phyloP scores from a whole-genome alignment of 2,888 invertebrate genomes.

The Cosmopolites sordidus region DNA sequence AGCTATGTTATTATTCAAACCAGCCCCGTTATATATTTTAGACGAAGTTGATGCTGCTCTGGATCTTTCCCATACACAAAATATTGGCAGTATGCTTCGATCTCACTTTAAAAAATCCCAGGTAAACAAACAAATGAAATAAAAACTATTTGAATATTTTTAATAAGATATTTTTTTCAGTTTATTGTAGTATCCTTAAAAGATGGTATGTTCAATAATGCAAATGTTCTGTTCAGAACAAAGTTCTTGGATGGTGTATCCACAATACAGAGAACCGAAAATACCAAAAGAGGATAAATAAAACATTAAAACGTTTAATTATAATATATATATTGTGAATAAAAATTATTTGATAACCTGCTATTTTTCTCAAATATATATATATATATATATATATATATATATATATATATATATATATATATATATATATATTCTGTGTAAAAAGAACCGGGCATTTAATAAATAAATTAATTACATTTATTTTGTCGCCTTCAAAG shows the following conservation, averaged over 20 bases:
- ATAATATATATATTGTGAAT: too few relatives aligned
- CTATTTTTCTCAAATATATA: background rate
- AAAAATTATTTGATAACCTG: slow-evolving; percentile 3
- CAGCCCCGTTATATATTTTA: slow-evolving; percentile 96
- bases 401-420: slow-evolving; percentile 1
- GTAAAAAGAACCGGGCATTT: too few relatives aligned
- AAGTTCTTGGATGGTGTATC: slow-evolving; percentile 95
- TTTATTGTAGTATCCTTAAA: slow-evolving; percentile 98
- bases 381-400: slow-evolving; percentile 1
- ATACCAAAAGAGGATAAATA: slow-evolving; percentile 19
- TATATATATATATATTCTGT: too few relatives aligned
- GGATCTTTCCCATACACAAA: slow-evolving; percentile 97
- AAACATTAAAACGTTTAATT: background rate
- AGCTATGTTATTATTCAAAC: slow-evolving; percentile 94
- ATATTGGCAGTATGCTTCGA: slow-evolving; percentile 93
- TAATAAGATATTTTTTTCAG: slow-evolving; percentile 53
- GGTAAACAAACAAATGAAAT: too few relatives aligned
- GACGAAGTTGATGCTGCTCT: slow-evolving; percentile 99
- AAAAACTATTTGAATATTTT: slow-evolving; percentile 15
- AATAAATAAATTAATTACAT: too few relatives aligned
- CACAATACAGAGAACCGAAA: slow-evolving; percentile 66
- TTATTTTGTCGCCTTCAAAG: too few relatives aligned
- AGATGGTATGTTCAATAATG: slow-evolving; percentile 99
- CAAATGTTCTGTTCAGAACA: slow-evolving; percentile 94
- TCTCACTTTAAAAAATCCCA: slow-evolving; percentile 85